Base-by-base conservation (phyloP, 2,888 invertebrate species). In the Saturnia japonica region DNA sequence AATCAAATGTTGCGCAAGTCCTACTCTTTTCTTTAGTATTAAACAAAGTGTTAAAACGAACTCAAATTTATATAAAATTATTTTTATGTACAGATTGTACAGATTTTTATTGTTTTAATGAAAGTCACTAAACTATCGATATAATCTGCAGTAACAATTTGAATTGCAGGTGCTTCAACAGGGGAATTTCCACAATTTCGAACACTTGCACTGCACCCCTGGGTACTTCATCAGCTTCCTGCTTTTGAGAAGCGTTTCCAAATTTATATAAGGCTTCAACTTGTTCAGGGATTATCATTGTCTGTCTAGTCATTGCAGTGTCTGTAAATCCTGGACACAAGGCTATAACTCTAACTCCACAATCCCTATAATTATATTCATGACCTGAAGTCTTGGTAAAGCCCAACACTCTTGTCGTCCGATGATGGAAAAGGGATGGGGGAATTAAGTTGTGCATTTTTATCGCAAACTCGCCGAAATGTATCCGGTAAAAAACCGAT, bases 261-360 rank as follows among this genome's bases (percentile, higher is more conserved):
- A 75, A 69, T 6, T 76, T 73, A 0, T 60, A 6, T 3, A 76
- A 76, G n/a, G 73, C 76, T 40, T 74, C 57, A 2, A 62, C 28
- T 0, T 74, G 73, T 25, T 64, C 70, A 0, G 74, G 74, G 70
- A 72, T 73, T 0, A 43, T 1, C 9, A 69, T 67, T 11, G 57
- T n/a, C 8, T 72, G 73, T 1, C 69, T 43, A 1, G 75, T 76
- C 72, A 93, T 70, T 14, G 76, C 77, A 0, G 93, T 94, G 51
- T 87, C 81, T 0, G 94, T 94, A 51, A 90, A 85, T 16, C 94
- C 94, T 1, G 94, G 94, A 74, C 94, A 95, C 60, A 94, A 78
- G 0, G 87, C 89, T 57, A 94, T 79, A 40, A 94, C 88, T 69
- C 92, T 87, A 0, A 95, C 93, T 1, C 92, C 91, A 6, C 88